Base-by-base conservation (phyloP, 2,888 invertebrate genomes). In the Parthenolecanium corni region DNA sequence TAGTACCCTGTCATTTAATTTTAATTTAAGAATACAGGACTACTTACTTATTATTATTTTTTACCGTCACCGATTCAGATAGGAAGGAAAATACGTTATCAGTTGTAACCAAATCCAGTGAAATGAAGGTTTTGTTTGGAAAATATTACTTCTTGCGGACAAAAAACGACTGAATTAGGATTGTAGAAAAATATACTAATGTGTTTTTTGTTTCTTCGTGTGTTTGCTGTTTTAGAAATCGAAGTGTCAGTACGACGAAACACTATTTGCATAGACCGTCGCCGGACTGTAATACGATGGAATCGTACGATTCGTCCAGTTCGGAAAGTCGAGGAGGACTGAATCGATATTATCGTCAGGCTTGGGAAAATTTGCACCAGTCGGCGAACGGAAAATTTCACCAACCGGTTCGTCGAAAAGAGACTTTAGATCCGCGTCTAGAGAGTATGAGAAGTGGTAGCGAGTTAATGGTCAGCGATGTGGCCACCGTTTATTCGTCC, bases 311-410 rank as follows among this genome's bases (percentile, higher is more conserved):
- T 73, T 89, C 89, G 57, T 88, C 89, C 56, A 86, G 88, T 56
- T 88, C 89, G 0, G 90, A 89, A 71, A 89, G 88, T 9, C 81
- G 88, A 70, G 81, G 81, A 18, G 87, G 88, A 36, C 78, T 93
- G 66, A 91, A 89, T 73, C 81, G 89, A 65, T 91, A 89, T 75
- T 92, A 92, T 75, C 81, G 89, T 25, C 87, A 90, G 73, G 92
- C 92, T 2, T 93, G 93, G 93, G 91, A 92, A 73, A 90, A 91
- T 73, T 79, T 93, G 2, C 89, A 89, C 73, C 89, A 89, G 73
- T 84, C 86, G 3, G 82, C 87, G 3, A 82, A 82, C 1, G 79
- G 80, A 21, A 82, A 82, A 70, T 71, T 73, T 1, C 58, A 68
- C 63, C 52, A 58, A 42, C 54, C 52, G 54, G 73, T 83, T 54